These are phyloP conservation scores for Drosophila novamexicana DNA, from an alignment of 1,140 invertebrate species.

Conservation along the genomic window DNA sequence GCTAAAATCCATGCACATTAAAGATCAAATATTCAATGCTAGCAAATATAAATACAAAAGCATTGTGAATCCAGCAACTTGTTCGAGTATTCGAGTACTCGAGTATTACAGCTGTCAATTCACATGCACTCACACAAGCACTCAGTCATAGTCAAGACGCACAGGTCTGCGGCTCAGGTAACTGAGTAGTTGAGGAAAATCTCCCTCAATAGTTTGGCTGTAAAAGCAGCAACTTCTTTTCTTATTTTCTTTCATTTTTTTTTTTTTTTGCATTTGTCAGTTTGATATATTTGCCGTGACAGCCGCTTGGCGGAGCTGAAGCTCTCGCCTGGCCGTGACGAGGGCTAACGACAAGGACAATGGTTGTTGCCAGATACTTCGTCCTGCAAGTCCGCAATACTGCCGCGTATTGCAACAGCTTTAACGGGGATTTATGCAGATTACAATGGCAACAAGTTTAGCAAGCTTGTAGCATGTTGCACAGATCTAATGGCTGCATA, in stretches of 20 bases:
- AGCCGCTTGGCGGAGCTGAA: conserved; percentile 6
- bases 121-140: conserved; percentile 18
- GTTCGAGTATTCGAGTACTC: conserved; percentile 2
- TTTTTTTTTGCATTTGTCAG: conserved; percentile 7
- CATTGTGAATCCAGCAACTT: conserved; percentile 13
- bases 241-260: neutral
- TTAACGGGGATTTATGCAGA: conserved; percentile 38
- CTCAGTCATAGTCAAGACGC: conserved; percentile 9
- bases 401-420: conserved; percentile 37
- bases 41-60: conserved; percentile 1
- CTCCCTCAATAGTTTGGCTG: conserved; percentile 10
- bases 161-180: neutral
- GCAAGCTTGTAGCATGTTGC: conserved; percentile 28
- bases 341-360: conserved; percentile 6
- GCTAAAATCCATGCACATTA: conserved; percentile 2
- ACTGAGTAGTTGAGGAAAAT: neutral
- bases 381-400: conserved; percentile 32
- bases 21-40: neutral
- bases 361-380: conserved; percentile 22
- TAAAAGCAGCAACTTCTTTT: conserved; percentile 18
- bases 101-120: conserved; percentile 29
- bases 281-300: conserved; percentile 11
- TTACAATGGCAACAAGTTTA: conserved; percentile 25
- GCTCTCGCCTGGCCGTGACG: neutral
- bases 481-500: conserved; percentile 1